Evolutionary conservation across 23 tunicate genomes (phyloP), one percentile per base, ranked within the genome.

Genomic region (Ciona savignyi): DNA sequence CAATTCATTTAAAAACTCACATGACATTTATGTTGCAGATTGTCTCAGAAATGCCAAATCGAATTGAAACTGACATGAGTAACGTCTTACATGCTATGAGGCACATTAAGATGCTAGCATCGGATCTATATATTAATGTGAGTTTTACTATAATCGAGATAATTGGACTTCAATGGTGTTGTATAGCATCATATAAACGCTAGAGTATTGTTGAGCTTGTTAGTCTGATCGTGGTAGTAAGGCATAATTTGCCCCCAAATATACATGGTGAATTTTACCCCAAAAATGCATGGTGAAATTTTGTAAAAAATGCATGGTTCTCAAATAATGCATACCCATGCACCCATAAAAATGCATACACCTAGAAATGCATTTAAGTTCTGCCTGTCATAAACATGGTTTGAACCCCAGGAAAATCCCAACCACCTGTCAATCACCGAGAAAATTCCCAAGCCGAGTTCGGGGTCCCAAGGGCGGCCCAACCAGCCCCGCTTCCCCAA

Each of bases 41-140:
- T 23, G 85, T 90, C 4, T 51, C 82, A 4, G 75, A 83, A 35
- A 79, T 80, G 4, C 85, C 86, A 15, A 82, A 75, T 61, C 34
- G 75, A 63, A 76, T 84, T 34, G 84, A 91, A 33, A 51, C 60
- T 20, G 97, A 91, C 23, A 72, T 74, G 25, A 63, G 51, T 32
- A 73, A 80, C 28, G 76, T 91, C 15, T 35, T 60, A 0, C 66
- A 80, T 33, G 86, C 91, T 1, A 70, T 91, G 72, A 70, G 63
- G 34, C 82, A 85, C 35, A 72, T 85, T 27, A 91, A 91, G 34
- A 65, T 65, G 24, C 32, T 91, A 28, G 85, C 97, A n/a, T 76
- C 75, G 2, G 86, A 84, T 32, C 80, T 91, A 23, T 80, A 91
- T 69, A 60, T 35, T n/a, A 91, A 91, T 67, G 97, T 84, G 71